Conservation (phyloP, 1,140 invertebrate genomes). For the Neomicropteryx cornuta region DNA sequence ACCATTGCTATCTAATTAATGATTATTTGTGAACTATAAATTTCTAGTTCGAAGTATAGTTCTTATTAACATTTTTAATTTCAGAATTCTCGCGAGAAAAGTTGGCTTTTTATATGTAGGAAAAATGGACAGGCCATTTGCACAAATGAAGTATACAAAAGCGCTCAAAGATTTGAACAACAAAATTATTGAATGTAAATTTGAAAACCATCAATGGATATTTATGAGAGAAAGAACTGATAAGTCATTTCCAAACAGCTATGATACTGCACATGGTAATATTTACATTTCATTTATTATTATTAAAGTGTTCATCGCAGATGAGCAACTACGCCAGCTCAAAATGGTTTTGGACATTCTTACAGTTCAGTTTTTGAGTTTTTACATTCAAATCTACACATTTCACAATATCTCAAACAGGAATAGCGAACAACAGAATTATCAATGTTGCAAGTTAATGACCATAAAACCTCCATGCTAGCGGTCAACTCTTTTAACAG, state of each 20-base stretch:
- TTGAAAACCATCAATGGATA: conserved; percentile 67
- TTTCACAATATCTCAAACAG: conserved; percentile 7
- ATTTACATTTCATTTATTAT: conserved; percentile 8
- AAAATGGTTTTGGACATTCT: background rate
- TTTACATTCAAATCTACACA: background rate
- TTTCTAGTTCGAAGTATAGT: too few relatives aligned
- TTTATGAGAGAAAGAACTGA: conserved; percentile 95
- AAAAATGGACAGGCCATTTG: conserved; percentile 50
- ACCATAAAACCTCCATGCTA: too few relatives aligned
- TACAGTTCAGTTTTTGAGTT: background rate
- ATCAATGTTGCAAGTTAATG: too few relatives aligned
- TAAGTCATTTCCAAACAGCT: conserved; percentile 93
- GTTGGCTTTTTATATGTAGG: conserved; percentile 76
- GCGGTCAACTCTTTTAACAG: too few relatives aligned
- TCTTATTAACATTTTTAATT: conserved; percentile 19
- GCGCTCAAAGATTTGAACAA: conserved; percentile 69
- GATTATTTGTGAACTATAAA: too few relatives aligned
- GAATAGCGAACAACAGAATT: too few relatives aligned
- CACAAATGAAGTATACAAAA: conserved; percentile 65
- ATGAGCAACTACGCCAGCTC: background rate
- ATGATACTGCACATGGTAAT: conserved; percentile 65
- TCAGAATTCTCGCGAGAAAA: conserved; percentile 60
- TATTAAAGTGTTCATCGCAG: background rate
- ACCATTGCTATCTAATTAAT: background rate
- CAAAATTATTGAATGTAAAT: conserved; percentile 95